Conservation (phyloP, 2,888 invertebrate species). For the Thalpophila matura region DNA sequence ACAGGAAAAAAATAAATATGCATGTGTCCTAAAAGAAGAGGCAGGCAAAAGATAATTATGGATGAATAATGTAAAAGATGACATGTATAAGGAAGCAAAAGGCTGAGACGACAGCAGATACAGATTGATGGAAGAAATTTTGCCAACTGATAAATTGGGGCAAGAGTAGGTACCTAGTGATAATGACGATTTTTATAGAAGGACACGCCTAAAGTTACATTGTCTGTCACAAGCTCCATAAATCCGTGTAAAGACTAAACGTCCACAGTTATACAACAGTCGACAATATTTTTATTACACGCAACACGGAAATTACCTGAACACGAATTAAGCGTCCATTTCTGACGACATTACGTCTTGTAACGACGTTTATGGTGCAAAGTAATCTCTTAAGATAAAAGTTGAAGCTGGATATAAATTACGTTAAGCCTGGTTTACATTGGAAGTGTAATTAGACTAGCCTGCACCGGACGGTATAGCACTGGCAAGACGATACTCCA, state of each 20-base stretch:
- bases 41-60: no score
- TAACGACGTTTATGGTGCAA: conserved; percentile 41
- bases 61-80: no score
- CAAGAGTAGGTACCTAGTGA: no score
- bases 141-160: neutral
- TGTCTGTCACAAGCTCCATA: neutral
- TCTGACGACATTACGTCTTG: conserved; percentile 44
- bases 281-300: conserved; percentile 17
- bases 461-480: neutral
- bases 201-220: no score
- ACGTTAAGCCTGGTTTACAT: conserved; percentile 48
- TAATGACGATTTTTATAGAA: no score
- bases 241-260: no score
- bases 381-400: conserved; percentile 47
- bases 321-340: conserved; percentile 34
- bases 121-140: no score
- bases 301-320: conserved; percentile 43
- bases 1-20: no score
- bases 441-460: conserved; percentile 34
- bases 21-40: neutral
- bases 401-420: conserved; percentile 60
- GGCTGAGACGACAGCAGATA: no score
- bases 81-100: neutral
- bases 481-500: neutral
- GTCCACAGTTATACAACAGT: conserved; percentile 28